phyloP scores from a whole-genome alignment of 2,113 vertebrate genomes.

The Nestor notabilis region DNA sequence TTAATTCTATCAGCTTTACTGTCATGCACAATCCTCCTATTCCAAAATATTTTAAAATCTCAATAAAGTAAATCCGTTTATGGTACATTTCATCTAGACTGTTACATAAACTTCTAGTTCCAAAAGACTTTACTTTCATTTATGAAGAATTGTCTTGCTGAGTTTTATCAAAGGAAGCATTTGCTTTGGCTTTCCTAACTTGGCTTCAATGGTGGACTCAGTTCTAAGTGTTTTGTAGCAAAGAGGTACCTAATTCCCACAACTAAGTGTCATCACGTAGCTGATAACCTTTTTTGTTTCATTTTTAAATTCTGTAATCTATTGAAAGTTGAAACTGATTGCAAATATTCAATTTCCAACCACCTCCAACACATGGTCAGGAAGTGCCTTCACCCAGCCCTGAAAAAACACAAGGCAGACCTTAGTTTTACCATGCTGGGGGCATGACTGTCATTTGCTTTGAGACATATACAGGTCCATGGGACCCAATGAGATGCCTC shows the following conservation, averaged over 20 bases:
- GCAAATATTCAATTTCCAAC: background rate
- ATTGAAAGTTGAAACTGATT: background rate
- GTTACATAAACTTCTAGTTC: background rate
- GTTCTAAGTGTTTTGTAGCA: background rate
- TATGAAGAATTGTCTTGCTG: background rate
- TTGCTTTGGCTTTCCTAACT: background rate
- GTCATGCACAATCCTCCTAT: background rate
- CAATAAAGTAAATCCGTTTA: background rate
- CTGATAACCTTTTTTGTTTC: background rate
- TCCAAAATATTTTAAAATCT: background rate
- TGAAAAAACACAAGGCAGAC: background rate
- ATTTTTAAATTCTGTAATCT: background rate
- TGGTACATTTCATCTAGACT: background rate
- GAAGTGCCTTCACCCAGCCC: background rate
- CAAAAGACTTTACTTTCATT: background rate
- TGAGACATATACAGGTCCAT: fast-evolving
- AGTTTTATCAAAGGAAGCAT: background rate
- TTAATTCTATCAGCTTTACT: background rate
- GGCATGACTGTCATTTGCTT: background rate
- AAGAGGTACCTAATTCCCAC: background rate
- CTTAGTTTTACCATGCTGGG: background rate
- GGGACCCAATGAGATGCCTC: background rate
- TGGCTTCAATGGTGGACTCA: background rate
- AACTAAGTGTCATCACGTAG: background rate
- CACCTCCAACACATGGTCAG: background rate